These are phyloP conservation scores for Campoplex nolae DNA, from an alignment of 2,888 invertebrate species.

Conservation along the genomic window DNA sequence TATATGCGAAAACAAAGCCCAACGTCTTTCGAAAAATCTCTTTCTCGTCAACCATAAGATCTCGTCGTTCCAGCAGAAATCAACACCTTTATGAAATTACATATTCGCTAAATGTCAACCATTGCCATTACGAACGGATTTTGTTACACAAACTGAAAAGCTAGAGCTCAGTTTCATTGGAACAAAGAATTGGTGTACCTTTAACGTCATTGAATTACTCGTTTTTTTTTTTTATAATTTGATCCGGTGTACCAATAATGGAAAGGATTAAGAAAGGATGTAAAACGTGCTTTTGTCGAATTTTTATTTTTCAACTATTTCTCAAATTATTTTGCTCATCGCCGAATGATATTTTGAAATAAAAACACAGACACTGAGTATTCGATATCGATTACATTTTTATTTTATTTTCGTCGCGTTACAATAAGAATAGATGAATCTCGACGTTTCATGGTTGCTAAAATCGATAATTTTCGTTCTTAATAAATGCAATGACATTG, in stretches of 20 bases:
- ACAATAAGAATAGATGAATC: not conserved
- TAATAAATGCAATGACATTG: not conserved
- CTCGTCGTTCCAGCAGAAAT: not conserved
- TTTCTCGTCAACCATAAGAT: not conserved
- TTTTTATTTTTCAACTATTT: not conserved
- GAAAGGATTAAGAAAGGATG: not conserved
- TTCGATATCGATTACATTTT: not conserved
- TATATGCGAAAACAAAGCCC: not conserved
- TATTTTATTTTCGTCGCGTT: constrained; percentile 6
- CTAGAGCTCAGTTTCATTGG: not conserved
- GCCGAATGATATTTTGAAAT: not conserved
- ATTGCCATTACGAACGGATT: constrained; percentile 6
- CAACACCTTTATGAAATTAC: constrained; percentile 51
- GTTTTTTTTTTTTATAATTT: not conserved
- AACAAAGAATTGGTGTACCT: not conserved
- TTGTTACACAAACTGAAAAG: not conserved
- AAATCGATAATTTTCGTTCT: not conserved
- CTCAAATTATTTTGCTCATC: not conserved
- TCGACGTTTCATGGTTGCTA: not conserved
- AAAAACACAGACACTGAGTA: not conserved
- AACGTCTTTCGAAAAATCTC: not conserved
- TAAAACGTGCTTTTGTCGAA: not conserved
- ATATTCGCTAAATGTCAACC: constrained; percentile 36
- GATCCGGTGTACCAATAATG: not conserved
- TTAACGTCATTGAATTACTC: not conserved